A percentile compares a stretch with the other conserved stretches of the same genome.
phyloP scores from a whole-genome alignment of 1,140 invertebrate genomes.

The Drosophila insularis region DNA sequence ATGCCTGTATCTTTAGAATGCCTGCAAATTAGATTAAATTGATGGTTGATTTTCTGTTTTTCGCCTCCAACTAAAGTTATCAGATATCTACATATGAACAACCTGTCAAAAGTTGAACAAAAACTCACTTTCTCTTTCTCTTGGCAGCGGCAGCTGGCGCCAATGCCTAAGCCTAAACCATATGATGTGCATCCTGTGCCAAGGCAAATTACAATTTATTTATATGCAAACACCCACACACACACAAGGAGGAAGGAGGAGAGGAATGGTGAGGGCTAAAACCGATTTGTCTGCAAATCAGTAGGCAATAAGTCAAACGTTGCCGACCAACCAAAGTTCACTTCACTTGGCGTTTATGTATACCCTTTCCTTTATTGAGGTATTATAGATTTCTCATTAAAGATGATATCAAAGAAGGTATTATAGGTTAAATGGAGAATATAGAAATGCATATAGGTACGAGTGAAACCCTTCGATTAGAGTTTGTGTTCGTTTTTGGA shows the following conservation, averaged over 20 bases:
- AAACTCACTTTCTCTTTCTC: constrained; percentile 73
- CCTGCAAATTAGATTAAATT: neutral
- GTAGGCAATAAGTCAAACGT: constrained; percentile 78
- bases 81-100: constrained; percentile 68
- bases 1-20: no score
- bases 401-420: neutral
- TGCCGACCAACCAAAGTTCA: constrained; percentile 38
- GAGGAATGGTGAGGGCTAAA: constrained; percentile 20
- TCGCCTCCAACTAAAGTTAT: constrained; percentile 30
- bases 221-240: constrained; percentile 71
- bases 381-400: neutral
- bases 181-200: constrained; percentile 61
- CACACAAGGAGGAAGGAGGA: neutral
- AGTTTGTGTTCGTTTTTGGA: no score
- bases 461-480: no score
- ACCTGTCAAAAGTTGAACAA: constrained; percentile 74
- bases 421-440: no score
- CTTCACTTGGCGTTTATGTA: constrained; percentile 9
- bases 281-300: constrained; percentile 75
- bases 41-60: neutral
- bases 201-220: constrained; percentile 77
- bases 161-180: constrained; percentile 18
- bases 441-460: no score
- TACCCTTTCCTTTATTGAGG: neutral
- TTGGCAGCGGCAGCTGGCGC: constrained; percentile 59